A percentile compares a stretch with the other conserved stretches of the same genome.
Evolutionary conservation across 2,113 vertebrate species (phyloP).

Genomic region (Cyprinodon brontotheroides): DNA sequence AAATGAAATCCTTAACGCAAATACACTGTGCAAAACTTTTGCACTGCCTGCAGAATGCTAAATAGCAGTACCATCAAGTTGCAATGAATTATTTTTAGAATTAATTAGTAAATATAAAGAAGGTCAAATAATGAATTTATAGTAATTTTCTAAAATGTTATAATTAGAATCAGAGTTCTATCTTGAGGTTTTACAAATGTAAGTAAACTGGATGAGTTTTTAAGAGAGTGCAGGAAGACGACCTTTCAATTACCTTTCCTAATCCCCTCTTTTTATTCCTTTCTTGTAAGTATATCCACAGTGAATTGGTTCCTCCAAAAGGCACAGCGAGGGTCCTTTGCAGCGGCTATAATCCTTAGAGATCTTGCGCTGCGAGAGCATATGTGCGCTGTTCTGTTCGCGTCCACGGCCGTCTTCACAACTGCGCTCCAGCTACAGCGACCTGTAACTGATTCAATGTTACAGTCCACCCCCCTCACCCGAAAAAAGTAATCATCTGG

Average conservation of each 20-base stretch:
- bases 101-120: not conserved
- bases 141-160: too few relatives aligned
- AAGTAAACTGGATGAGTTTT: not conserved
- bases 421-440: constrained; percentile 83
- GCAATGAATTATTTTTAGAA: not conserved
- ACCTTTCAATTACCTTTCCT: constrained; percentile 69
- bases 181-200: not conserved
- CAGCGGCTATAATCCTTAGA: constrained; percentile 75
- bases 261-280: constrained; percentile 71
- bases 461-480: constrained; percentile 85
- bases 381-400: constrained; percentile 77
- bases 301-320: constrained; percentile 63
- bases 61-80: constrained; percentile 19
- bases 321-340: constrained; percentile 63
- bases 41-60: not conserved
- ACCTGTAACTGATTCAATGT: constrained; percentile 95
- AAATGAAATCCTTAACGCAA: constrained; percentile 2
- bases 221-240: not conserved
- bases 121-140: not conserved
- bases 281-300: constrained; percentile 73
- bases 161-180: too few relatives aligned
- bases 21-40: constrained; percentile 17
- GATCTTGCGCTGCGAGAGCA: constrained; percentile 72
- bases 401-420: constrained; percentile 78
- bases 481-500: constrained; percentile 88